These are phyloP conservation scores for Automeris io DNA, from an alignment of 2,888 invertebrate species.

Conservation along the genomic window DNA sequence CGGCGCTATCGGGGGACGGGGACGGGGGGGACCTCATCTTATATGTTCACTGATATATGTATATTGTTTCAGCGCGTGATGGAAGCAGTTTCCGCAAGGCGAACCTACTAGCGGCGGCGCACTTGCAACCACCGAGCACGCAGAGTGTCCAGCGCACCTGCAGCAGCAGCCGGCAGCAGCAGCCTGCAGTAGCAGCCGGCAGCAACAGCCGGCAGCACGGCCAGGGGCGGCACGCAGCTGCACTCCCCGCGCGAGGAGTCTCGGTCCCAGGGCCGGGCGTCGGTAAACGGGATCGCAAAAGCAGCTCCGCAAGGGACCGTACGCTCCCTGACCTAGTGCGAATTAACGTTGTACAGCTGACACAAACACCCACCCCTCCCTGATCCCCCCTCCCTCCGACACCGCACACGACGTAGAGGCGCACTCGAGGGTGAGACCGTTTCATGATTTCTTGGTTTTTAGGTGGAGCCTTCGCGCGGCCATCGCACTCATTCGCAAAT, in stretches of 20 bases:
- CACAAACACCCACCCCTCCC: conserved; percentile 51
- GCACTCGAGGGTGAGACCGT: no score
- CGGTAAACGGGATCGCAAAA: conserved; percentile 77
- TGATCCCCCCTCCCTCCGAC: no score
- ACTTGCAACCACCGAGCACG: conserved; percentile 21
- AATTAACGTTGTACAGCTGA: conserved; percentile 15
- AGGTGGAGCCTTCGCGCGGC: no score
- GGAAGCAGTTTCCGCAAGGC: no score
- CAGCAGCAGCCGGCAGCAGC: not conserved
- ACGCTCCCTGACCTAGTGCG: conserved; percentile 75
- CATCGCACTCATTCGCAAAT: no score
- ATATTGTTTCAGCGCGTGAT: no score
- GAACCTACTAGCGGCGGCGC: no score
- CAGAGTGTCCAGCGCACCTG: conserved; percentile 12
- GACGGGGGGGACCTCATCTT: no score
- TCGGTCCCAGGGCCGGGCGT: conserved; percentile 39
- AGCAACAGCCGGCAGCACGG: not conserved
- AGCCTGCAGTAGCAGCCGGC: not conserved
- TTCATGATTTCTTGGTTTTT: no score
- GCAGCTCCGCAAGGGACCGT: conserved; percentile 79
- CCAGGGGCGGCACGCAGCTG: conserved; percentile 59
- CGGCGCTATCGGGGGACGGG: no score
- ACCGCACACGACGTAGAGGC: no score
- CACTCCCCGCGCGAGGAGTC: conserved; percentile 78
- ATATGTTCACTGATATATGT: no score